Base-by-base conservation (phyloP, 2,888 invertebrate genomes). In the Epinotia brunnichana region DNA sequence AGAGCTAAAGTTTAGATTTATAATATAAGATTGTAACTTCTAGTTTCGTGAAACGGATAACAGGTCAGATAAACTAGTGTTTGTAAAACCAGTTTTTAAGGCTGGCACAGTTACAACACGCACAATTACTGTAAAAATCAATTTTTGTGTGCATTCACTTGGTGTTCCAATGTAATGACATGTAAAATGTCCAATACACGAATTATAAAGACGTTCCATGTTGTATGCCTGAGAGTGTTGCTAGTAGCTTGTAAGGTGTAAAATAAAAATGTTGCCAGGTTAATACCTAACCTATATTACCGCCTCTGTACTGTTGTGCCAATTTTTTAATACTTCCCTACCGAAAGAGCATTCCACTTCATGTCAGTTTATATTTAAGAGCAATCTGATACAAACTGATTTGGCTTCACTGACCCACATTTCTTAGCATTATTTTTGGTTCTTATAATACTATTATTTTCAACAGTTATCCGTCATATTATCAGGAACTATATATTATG, bases 201-300 rank as follows among this genome's bases (percentile, higher is more conserved):
- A 59, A 56, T 56, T 61, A 67, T 63, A 69, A 83, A 77, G 83
- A 85, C 83, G 84, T 85, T 88, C 82, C 84, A 82, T 88, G 85
- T 87, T 84, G 84, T 88, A 82, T 77, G 83, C 83, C 82, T 79
- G 78, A 81, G 75, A 78, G 76, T 83, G 83, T 85, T 82, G 84
- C 82, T 80, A 76, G 51, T 85, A 85, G 83, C 75, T 79, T 79
- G 70, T 86, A 88, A 85, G 84, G 61, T 84, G 81, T 87, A 83
- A 83, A 86, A 84, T n/a, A n/a, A 83, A 83, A 86, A 83, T 84
- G 85, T 86, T 86, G 85, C 84, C 83, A 84, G 83, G 78, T 84
- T 85, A 79, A 76, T 75, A 79, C 77, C 77, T 74, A 75, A 77
- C 76, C 54, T 35, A 69, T 69, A 75, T 77, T 73, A 75, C 82